Evolutionary conservation across 2,113 vertebrate species (phyloP).

Genomic region (Caretta caretta): DNA sequence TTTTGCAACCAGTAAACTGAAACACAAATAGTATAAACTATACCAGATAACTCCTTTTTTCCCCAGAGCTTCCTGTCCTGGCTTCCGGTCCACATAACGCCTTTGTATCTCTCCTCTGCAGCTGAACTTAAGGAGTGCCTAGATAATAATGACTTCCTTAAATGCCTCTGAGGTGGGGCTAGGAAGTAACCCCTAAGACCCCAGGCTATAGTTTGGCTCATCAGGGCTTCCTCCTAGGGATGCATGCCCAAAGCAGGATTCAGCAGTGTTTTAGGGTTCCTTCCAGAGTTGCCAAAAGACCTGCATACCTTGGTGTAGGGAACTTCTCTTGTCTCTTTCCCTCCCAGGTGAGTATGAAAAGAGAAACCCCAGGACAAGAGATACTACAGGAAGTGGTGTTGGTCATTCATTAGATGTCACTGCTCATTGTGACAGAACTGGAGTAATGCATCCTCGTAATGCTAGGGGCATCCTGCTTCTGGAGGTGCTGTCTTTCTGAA

Average conservation of each 20-base stretch:
- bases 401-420: background rate
- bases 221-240: background rate
- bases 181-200: background rate
- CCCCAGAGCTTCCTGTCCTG: background rate
- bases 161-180: background rate
- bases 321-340: constrained; percentile 8
- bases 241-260: rapidly evolving
- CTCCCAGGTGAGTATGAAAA: background rate
- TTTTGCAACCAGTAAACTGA: background rate
- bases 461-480: background rate
- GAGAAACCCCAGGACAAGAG: background rate
- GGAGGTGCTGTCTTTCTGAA: background rate
- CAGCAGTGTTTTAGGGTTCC: background rate
- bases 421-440: background rate
- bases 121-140: background rate
- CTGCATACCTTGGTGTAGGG: background rate
- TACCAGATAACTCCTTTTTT: background rate
- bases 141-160: background rate
- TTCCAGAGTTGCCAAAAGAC: constrained; percentile 6
- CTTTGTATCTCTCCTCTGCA: background rate
- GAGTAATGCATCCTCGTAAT: background rate
- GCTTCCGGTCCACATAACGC: background rate
- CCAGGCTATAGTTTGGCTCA: background rate
- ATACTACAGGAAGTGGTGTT: background rate
- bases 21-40: rapidly evolving